Evolutionary conservation across 2,888 invertebrate species (phyloP), one percentile per base, ranked within the genome.

Genomic region (Pristionchus maxplancki): DNA sequence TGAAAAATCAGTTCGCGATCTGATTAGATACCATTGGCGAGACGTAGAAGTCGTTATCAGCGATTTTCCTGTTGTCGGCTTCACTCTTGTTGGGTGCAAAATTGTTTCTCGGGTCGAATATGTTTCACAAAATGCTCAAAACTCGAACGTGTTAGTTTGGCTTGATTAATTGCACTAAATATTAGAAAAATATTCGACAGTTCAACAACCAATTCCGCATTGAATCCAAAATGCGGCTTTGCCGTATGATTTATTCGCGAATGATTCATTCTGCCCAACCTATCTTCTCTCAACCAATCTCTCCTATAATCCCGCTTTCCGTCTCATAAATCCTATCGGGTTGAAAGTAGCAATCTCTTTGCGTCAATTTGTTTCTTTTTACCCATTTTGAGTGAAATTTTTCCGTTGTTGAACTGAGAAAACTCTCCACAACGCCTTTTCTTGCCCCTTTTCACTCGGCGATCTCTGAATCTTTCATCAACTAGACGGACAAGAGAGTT

Each of bases 401-500:
- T 8, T 8, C 28, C 64, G 6, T 0, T n/a, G 9, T n/a, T 5
- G 2, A 64, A 13, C 28, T n/a, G 58, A n/a, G 64, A 31, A 31
- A n/a, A 31, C 64, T 64, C 64, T 4, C n/a, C 4, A 8, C 58
- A 6, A 6, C 58, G 17, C 15, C 58, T 17, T 58, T n/a, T 58
- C 24, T 58, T 58, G 58, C 58, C 58, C 24, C 53, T 58, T 15
- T 20, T 4, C 24, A 58, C 34, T 37, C 71, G 9, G 24, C 1
- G 58, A 58, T 58, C 78, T 28, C 44, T 48, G 78, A 78, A 78
- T 78, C 78, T 44, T 44, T 78, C 78, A 78, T 44, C 78, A 44
- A 28, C 78, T 28, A 71, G 71, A 28, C 71, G 37, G 44, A 24
- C n/a, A 44, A 24, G 15, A 78, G 78, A 78, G 78, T 78, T 78